Evolutionary conservation across 2,113 vertebrate genomes (phyloP).

Genomic region (Thunnus thynnus): DNA sequence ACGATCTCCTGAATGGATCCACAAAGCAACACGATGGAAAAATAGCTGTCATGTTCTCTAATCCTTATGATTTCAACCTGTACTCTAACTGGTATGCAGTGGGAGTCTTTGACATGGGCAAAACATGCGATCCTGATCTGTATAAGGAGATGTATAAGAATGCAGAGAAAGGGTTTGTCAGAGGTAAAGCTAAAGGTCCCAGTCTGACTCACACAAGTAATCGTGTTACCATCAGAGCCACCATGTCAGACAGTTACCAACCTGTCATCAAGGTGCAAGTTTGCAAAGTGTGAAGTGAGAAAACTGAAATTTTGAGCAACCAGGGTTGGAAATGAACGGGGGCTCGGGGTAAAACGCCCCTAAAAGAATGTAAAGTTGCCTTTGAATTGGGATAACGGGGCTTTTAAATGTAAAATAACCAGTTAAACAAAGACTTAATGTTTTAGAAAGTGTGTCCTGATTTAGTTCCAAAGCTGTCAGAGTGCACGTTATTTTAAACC

Average conservation of each 20-base stretch:
- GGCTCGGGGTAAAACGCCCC: no score
- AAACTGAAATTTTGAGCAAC: background rate
- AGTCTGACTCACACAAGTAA: background rate
- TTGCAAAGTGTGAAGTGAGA: background rate
- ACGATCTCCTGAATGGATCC: background rate
- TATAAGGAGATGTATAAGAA: constrained; percentile 6
- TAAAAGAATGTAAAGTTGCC: no score
- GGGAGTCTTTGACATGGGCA: background rate
- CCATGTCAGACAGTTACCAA: background rate
- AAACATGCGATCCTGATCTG: background rate
- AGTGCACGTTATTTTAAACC: no score
- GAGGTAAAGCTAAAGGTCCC: constrained; percentile 17
- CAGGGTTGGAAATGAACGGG: no score
- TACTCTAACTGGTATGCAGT: constrained; percentile 19
- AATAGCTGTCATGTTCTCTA: constrained; percentile 30
- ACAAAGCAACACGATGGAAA: background rate
- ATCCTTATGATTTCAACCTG: constrained; percentile 6
- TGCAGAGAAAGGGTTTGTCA: background rate
- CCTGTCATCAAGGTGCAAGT: background rate
- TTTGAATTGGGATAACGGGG: no score
- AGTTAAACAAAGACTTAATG: no score
- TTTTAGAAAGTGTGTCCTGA: no score
- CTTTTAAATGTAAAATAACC: no score
- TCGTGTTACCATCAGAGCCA: background rate
- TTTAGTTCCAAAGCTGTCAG: no score